phyloP scores from a whole-genome alignment of 2,888 invertebrate species.

The Cloeon dipterum region DNA sequence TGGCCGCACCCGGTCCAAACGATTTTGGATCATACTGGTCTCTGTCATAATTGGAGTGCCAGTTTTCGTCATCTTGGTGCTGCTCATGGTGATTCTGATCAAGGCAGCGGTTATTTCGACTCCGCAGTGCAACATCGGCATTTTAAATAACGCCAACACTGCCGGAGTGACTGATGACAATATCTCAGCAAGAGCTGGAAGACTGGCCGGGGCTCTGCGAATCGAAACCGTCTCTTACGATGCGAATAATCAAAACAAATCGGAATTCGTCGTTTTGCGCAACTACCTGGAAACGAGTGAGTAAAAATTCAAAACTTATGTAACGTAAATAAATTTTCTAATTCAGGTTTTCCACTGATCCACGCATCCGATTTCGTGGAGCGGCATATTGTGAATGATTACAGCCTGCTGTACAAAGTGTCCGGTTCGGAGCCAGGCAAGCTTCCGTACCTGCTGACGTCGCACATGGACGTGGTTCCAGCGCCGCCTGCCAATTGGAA shows the following conservation, averaged over 20 bases:
- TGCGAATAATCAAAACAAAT: background rate
- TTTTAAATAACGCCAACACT: background rate
- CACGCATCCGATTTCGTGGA: conserved; percentile 10
- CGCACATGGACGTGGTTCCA: conserved; percentile 19
- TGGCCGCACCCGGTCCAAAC: too few relatives aligned
- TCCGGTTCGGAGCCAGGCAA: conserved; percentile 12
- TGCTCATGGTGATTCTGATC: background rate
- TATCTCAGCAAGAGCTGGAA: background rate
- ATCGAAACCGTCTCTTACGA: conserved; percentile 2
- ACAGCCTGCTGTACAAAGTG: conserved; percentile 19
- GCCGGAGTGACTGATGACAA: background rate
- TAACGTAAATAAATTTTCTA: too few relatives aligned
- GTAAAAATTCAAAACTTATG: too few relatives aligned
- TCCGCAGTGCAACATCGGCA: background rate
- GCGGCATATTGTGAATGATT: conserved; percentile 13
- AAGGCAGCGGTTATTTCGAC: background rate
- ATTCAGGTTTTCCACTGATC: conserved; percentile 11
- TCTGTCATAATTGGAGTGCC: too few relatives aligned
- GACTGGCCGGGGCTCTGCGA: background rate
- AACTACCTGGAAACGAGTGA: background rate
- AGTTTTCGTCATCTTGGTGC: too few relatives aligned
- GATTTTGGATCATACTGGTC: too few relatives aligned
- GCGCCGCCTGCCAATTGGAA: conserved; percentile 11
- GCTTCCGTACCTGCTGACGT: conserved; percentile 19
- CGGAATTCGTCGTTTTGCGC: background rate